Percentiles rank a stretch among this genome's conserved stretches.
Evolutionary conservation across 1,140 invertebrate species (phyloP).

Genomic region (Heliconius congener): DNA sequence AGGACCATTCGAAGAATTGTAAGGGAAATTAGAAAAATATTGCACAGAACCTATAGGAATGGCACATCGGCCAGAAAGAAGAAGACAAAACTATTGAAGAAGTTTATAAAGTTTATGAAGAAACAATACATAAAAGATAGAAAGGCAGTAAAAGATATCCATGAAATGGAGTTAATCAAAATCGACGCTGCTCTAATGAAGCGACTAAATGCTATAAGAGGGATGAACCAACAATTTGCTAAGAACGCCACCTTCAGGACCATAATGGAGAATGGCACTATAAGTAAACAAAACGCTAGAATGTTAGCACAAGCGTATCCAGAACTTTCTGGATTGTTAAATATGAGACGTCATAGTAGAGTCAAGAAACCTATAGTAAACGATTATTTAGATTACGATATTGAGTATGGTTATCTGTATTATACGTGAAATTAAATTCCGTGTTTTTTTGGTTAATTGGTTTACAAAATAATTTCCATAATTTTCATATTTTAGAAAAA

Average conservation of each 20-base stretch:
- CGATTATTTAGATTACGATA: conserved; percentile 59
- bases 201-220: conserved; percentile 52
- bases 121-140: conserved; percentile 61
- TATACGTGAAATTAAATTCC: background rate
- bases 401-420: conserved; percentile 55
- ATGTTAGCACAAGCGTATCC: conserved; percentile 57
- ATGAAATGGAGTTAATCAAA: conserved; percentile 55
- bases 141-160: conserved; percentile 56
- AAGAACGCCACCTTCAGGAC: conserved; percentile 62
- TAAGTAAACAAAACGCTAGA: conserved; percentile 46
- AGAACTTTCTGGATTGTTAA: conserved; percentile 46
- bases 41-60: conserved; percentile 59
- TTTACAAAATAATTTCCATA: background rate
- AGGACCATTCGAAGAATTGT: conserved; percentile 60
- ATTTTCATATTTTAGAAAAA: too few species aligned
- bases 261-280: conserved; percentile 57
- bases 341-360: conserved; percentile 30
- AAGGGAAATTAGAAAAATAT: conserved; percentile 62
- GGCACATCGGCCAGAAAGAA: conserved; percentile 55
- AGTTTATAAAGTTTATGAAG: conserved; percentile 64
- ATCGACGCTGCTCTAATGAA: conserved; percentile 53
- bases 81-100: conserved; percentile 65
- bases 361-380: background rate
- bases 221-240: conserved; percentile 54
- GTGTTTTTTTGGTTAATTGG: background rate